A percentile compares a stretch with the other conserved stretches of the same genome.
Conservation (phyloP, 1,140 invertebrate genomes). For the Diachasma alloeum region DNA sequence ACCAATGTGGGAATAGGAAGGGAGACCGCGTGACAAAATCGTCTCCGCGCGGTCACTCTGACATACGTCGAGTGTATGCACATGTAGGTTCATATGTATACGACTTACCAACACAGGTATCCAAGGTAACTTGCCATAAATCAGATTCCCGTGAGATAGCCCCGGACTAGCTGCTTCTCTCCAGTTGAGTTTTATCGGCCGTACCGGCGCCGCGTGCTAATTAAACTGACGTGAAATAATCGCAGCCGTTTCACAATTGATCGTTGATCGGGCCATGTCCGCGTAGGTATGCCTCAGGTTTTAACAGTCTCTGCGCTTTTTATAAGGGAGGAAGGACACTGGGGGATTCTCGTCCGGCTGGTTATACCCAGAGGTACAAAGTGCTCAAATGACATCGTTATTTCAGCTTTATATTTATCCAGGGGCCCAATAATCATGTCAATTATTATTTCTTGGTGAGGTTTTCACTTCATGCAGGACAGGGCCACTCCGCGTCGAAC, state of each 20-base stretch:
- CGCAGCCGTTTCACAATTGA: slow-evolving; percentile 61
- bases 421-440: no score
- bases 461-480: no score
- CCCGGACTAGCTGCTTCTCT: slow-evolving; percentile 53
- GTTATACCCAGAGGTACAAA: slow-evolving; percentile 22
- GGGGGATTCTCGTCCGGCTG: slow-evolving; percentile 20
- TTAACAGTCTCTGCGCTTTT: background rate
- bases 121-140: slow-evolving; percentile 59
- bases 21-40: background rate
- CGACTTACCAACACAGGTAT: slow-evolving; percentile 35
- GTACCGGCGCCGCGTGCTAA: slow-evolving; percentile 62
- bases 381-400: slow-evolving; percentile 12
- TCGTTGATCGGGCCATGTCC: slow-evolving; percentile 60
- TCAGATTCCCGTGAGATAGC: slow-evolving; percentile 65
- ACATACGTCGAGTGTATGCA: slow-evolving; percentile 3
- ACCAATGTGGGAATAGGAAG: no score
- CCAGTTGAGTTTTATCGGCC: slow-evolving; percentile 58
- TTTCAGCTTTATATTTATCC: background rate
- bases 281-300: slow-evolving; percentile 18
- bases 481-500: no score
- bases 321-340: slow-evolving; percentile 30
- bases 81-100: slow-evolving; percentile 31
- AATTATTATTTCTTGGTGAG: no score
- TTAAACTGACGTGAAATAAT: slow-evolving; percentile 66
- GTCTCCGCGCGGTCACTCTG: slow-evolving; percentile 1